Evolutionary conservation across 2,888 invertebrate species (phyloP).

Genomic region (Cremastobaeus sp.): DNA sequence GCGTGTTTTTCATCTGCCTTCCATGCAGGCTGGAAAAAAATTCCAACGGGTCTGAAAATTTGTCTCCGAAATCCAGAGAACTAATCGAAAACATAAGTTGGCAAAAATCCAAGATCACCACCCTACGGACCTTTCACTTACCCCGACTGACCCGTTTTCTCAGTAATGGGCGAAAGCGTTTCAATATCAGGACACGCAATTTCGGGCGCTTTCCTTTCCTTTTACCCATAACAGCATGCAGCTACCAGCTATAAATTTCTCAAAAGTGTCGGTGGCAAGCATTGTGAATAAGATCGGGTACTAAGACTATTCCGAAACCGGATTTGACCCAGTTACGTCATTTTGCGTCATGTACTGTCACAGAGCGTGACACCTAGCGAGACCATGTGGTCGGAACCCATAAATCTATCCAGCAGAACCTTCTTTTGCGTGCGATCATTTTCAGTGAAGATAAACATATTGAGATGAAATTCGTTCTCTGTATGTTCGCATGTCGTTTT

Average conservation of each 20-base stretch:
- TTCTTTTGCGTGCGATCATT: conserved; percentile 50
- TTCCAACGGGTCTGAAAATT: conserved; percentile 42
- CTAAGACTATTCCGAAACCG: conserved; percentile 61
- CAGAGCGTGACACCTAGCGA: conserved; percentile 64
- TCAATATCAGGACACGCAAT: conserved; percentile 66
- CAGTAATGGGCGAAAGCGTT: conserved; percentile 63
- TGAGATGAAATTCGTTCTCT: conserved; percentile 48
- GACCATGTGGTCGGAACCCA: conserved; percentile 71
- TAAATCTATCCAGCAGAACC: conserved; percentile 72
- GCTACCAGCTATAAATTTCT: conserved; percentile 70
- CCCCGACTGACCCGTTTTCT: conserved; percentile 59
- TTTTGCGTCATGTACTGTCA: conserved; percentile 68
- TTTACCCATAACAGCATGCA: conserved; percentile 62
- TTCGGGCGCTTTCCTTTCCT: conserved; percentile 68
- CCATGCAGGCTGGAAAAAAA: no score
- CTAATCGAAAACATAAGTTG: conserved; percentile 58
- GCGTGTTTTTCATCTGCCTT: no score
- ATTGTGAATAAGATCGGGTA: conserved; percentile 64
- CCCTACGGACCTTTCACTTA: conserved; percentile 62
- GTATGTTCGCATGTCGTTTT: background rate
- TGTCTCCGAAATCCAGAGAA: conserved; percentile 26
- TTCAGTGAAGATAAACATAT: conserved; percentile 43
- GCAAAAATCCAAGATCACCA: conserved; percentile 66
- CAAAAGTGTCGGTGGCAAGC: conserved; percentile 56
- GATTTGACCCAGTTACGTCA: conserved; percentile 73